These are phyloP conservation scores for Coelopa frigida DNA, from an alignment of 1,140 invertebrate genomes.

Conservation along the genomic window DNA sequence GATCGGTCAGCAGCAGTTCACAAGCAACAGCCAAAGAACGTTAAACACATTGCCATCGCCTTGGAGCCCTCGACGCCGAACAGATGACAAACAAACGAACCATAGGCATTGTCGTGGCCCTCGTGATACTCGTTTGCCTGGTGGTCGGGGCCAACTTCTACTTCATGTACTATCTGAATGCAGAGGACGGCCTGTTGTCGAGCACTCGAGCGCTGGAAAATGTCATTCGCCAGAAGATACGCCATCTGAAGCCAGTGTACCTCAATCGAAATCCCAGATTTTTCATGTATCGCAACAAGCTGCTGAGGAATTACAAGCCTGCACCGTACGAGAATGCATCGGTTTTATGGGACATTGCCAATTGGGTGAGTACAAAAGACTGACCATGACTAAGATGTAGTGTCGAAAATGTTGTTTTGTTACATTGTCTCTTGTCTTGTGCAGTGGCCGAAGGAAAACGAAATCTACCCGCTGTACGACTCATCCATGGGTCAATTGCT, in stretches of 20 bases:
- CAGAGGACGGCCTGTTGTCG: slow-evolving; percentile 31
- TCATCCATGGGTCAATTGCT: slow-evolving; percentile 64
- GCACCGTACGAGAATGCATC: slow-evolving; percentile 35
- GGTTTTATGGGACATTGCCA: slow-evolving; percentile 43
- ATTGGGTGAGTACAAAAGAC: slow-evolving; percentile 32
- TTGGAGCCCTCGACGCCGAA: no score
- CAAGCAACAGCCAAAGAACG: no score
- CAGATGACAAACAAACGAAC: slow-evolving; percentile 35
- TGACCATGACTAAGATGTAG: neutral
- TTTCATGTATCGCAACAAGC: slow-evolving; percentile 41
- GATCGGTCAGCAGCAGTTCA: no score
- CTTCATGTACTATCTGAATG: slow-evolving; percentile 44
- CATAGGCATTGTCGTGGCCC: slow-evolving; percentile 31
- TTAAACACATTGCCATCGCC: no score
- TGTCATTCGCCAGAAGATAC: slow-evolving; percentile 34
- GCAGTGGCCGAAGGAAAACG: slow-evolving; percentile 62
- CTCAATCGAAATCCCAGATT: slow-evolving; percentile 43
- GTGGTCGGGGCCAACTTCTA: slow-evolving; percentile 42
- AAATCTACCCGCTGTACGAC: slow-evolving; percentile 58
- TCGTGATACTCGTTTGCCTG: slow-evolving; percentile 31
- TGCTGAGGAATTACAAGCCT: slow-evolving; percentile 40
- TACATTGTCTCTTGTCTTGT: slow-evolving; percentile 24
- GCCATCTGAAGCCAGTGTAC: slow-evolving; percentile 38
- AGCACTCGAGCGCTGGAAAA: slow-evolving; percentile 35
- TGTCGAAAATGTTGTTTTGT: neutral